phyloP scores from a whole-genome alignment of 2,888 invertebrate genomes.

The Ptychoptera albimana region DNA sequence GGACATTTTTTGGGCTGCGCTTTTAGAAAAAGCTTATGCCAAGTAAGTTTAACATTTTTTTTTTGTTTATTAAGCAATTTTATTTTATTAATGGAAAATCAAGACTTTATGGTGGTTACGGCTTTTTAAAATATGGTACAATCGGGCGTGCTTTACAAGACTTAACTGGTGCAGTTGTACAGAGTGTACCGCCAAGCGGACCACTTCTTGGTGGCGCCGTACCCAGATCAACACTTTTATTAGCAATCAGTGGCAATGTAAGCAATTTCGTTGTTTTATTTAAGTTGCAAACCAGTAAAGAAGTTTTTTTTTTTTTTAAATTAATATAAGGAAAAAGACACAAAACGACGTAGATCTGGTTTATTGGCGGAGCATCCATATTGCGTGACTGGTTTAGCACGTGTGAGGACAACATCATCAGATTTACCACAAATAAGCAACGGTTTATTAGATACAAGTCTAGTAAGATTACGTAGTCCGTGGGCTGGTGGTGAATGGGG shows the following conservation, averaged over 20 bases:
- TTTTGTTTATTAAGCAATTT: not conserved
- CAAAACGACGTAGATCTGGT: slow-evolving; percentile 41
- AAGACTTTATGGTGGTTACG: slow-evolving; percentile 51
- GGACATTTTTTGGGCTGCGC: slow-evolving; percentile 57
- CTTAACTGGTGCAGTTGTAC: slow-evolving; percentile 58
- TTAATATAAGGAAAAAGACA: slow-evolving; percentile 12
- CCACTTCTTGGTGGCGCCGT: slow-evolving; percentile 45
- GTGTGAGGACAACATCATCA: slow-evolving; percentile 36
- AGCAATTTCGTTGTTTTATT: too few relatives aligned
- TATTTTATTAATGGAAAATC: too few relatives aligned
- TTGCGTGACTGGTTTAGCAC: slow-evolving; percentile 52
- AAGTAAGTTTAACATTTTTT: slow-evolving; percentile 37
- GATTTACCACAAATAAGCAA: slow-evolving; percentile 10
- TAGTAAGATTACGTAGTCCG: slow-evolving; percentile 47
- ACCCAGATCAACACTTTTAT: slow-evolving; percentile 50
- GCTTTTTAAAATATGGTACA: slow-evolving; percentile 42
- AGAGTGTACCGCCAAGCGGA: slow-evolving; percentile 35
- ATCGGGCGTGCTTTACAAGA: slow-evolving; percentile 55
- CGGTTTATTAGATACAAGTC: slow-evolving; percentile 36
- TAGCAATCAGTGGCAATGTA: slow-evolving; percentile 46
- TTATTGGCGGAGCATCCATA: slow-evolving; percentile 52
- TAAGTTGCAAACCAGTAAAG: not conserved
- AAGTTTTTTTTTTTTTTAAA: not conserved
- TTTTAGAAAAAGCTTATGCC: slow-evolving; percentile 68
- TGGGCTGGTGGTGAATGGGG: slow-evolving; percentile 32